These are phyloP conservation scores for Leuciscus idus DNA, from an alignment of 2,113 vertebrate species.

Conservation along the genomic window DNA sequence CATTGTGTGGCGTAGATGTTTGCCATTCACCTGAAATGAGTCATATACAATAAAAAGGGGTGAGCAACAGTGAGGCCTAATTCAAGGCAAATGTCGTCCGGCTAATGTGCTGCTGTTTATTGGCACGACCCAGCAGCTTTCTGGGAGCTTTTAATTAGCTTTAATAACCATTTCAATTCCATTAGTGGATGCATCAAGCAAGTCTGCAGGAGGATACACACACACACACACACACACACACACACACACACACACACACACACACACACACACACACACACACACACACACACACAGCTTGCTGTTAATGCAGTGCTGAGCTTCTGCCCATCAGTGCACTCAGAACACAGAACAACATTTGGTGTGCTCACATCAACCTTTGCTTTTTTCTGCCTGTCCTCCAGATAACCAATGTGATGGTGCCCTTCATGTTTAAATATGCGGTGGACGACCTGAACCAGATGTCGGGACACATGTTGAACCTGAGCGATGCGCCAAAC, in stretches of 20 bases:
- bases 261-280: slow-evolving; percentile 7
- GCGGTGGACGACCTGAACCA: slow-evolving; percentile 96
- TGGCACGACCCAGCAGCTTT: slow-evolving; percentile 74
- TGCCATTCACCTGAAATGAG: slow-evolving; percentile 16
- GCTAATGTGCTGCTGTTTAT: slow-evolving; percentile 69
- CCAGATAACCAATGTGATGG: slow-evolving; percentile 92
- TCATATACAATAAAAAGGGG: background rate
- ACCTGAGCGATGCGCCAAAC: slow-evolving; percentile 89
- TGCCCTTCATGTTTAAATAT: slow-evolving; percentile 99
- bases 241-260: slow-evolving; percentile 17
- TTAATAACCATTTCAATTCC: slow-evolving; percentile 80
- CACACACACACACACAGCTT: slow-evolving; percentile 17
- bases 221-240: slow-evolving; percentile 2
- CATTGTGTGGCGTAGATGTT: background rate
- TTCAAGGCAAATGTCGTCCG: slow-evolving; percentile 27
- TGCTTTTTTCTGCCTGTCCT: slow-evolving; percentile 58
- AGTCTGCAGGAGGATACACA: slow-evolving; percentile 51
- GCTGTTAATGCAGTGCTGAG: slow-evolving; percentile 42
- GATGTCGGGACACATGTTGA: slow-evolving; percentile 93
- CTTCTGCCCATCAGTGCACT: slow-evolving; percentile 28
- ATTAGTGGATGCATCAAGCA: slow-evolving; percentile 74
- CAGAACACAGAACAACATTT: slow-evolving; percentile 33
- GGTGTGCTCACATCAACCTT: slow-evolving; percentile 1
- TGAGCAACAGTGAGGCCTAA: slow-evolving; percentile 37
- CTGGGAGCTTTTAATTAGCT: slow-evolving; percentile 78